phyloP scores from a whole-genome alignment of 92 coral and sea anemone genomes.

The Actinernus sp. region DNA sequence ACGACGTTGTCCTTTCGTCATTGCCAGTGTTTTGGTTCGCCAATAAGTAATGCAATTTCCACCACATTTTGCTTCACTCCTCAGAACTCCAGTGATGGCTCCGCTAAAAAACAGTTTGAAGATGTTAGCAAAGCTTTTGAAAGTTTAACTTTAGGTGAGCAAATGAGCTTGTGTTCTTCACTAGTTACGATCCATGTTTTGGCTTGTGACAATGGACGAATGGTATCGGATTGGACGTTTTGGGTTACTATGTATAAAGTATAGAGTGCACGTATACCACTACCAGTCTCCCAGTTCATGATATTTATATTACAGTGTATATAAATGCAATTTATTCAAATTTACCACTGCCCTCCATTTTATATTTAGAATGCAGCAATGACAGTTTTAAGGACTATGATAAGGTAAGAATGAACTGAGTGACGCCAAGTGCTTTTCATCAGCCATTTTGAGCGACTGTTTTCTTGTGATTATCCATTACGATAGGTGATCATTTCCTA shows the following conservation, averaged over 20 bases:
- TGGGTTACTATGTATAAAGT: too few species aligned
- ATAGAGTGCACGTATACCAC: too few species aligned
- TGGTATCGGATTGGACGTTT: too few species aligned
- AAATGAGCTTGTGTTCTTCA: neutral
- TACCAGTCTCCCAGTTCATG: too few species aligned
- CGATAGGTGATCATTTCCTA: neutral
- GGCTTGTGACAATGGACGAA: too few species aligned
- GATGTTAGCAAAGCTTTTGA: constrained; percentile 86
- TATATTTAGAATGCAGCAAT: neutral
- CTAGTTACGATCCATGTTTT: too few species aligned
- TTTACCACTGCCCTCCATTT: too few species aligned
- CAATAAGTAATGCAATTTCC: neutral
- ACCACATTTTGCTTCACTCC: constrained; percentile 20
- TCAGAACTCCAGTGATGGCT: constrained; percentile 77
- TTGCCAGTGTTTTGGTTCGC: constrained; percentile 13
- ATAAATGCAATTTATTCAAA: too few species aligned
- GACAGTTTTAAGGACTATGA: neutral
- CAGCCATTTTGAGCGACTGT: neutral
- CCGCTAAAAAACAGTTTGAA: constrained; percentile 81
- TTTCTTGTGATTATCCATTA: neutral
- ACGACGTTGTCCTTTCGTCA: neutral
- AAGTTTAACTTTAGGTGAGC: constrained; percentile 74
- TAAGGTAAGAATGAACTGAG: neutral
- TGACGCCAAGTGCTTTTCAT: neutral
- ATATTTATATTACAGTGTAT: too few species aligned